phyloP scores from a whole-genome alignment of 2,888 invertebrate species.

The Cheilosia scutellata region DNA sequence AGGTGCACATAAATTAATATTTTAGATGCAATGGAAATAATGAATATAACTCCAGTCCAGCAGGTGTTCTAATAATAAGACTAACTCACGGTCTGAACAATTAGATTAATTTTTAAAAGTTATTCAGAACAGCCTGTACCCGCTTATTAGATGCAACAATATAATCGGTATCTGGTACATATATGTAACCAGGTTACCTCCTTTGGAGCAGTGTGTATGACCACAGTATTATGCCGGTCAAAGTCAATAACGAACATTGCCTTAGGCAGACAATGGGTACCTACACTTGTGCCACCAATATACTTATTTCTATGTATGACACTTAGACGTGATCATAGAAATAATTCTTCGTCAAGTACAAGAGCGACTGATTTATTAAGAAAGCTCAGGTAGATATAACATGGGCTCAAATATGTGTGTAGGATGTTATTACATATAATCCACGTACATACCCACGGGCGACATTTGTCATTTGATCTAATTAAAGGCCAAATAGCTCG shows the following conservation, averaged over 20 bases:
- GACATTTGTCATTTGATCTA: constrained; percentile 19
- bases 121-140: not conserved
- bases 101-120: not conserved
- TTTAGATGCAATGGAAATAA: not conserved
- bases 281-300: constrained; percentile 1
- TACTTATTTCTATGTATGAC: not conserved
- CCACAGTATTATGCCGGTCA: constrained; percentile 27
- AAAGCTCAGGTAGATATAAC: not conserved
- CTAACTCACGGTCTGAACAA: constrained; percentile 7
- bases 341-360: not conserved
- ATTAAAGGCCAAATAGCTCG: constrained; percentile 21
- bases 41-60: not conserved
- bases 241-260: constrained; percentile 45
- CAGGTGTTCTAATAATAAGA: constrained; percentile 34
- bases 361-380: not conserved
- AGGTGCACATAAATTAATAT: not conserved
- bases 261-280: constrained; percentile 16
- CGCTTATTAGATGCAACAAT: constrained; percentile 15
- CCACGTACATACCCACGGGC: constrained; percentile 18
- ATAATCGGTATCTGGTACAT: not conserved
- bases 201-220: constrained; percentile 19
- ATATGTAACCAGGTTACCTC: constrained; percentile 5
- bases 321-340: constrained; percentile 2
- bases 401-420: not conserved
- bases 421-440: constrained; percentile 22